Base-by-base conservation (phyloP, 2,113 vertebrate genomes). In the Otocyon megalotis region DNA sequence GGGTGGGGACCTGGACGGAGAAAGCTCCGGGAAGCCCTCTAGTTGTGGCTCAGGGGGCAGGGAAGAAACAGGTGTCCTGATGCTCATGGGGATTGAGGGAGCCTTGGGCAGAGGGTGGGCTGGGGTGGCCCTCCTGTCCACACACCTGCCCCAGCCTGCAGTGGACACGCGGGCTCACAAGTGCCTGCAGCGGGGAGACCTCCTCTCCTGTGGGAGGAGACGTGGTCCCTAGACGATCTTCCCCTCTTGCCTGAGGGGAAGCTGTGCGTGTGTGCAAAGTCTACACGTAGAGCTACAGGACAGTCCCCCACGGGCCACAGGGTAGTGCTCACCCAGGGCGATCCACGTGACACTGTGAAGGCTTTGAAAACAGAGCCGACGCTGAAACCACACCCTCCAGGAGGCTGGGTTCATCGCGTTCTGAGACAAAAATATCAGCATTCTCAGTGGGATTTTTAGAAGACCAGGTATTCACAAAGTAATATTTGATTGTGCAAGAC, bases 331-430 rank as follows among this genome's bases (percentile, higher is more conserved):
- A 10, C 43, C 0, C 2, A 9, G 24, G 26, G 43, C 4, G 7
- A 19, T 11, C 56, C 43, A 32, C 2, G 12, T 4, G 15, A 0
- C 53, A 11, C 26, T 10, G 65, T 15, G 24, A 32, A 72, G 37
- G 24, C 63, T 69, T 35, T 30, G 84, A 11, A 14, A 37, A 35
- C 53, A 72, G 67, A 37, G 16, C 32, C 0, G 17, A 13, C 37
- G 0, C 3, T 58, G 35, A 60, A 30, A 5, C 20, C 4, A 28
- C n/a, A 1, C 16, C 12, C 50, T 54, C 37, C 63, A 37, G 37
- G 17, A 32, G 65, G 3, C 32, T 43, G n/a, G 32, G 54, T 0
- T 54, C 26, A 8, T 4, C 4, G 26, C 20, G 2, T 20, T 32
- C 69, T 3, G 1, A 32, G 54, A 63, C 26, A 48, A 30, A 26